Evolutionary conservation across 2,888 invertebrate genomes (phyloP).

Genomic region (Hecatera dysodea): DNA sequence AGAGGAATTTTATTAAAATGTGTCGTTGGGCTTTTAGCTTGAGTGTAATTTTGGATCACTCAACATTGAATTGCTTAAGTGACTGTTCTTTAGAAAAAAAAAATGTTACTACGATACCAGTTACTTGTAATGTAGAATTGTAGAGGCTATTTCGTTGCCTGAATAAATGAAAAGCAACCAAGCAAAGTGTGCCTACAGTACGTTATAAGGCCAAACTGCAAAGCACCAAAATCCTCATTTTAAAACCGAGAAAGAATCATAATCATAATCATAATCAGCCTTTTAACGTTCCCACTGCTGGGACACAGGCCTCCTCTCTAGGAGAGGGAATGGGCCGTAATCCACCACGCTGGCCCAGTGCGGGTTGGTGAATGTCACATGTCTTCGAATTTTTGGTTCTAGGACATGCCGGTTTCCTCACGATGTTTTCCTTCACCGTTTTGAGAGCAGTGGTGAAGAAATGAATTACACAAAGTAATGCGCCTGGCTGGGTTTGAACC

Average conservation of each 20-base stretch:
- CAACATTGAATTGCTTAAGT: background rate
- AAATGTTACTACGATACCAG: background rate
- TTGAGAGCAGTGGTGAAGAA: no score
- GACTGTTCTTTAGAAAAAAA: background rate
- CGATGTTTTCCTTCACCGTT: no score
- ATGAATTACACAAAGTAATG: no score
- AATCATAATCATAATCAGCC: no score
- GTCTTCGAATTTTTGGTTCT: no score
- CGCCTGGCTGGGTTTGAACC: no score
- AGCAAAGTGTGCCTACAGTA: background rate
- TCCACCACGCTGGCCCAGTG: no score
- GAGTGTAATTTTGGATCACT: background rate
- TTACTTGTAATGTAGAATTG: background rate
- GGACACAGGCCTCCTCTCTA: no score
- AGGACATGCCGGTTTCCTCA: no score
- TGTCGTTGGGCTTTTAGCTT: constrained; percentile 8
- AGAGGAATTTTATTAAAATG: constrained; percentile 49
- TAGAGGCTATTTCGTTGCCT: background rate
- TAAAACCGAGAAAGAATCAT: constrained; percentile 39
- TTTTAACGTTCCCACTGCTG: no score
- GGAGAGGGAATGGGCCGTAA: no score
- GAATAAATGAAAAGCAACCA: background rate
- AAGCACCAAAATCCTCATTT: constrained; percentile 26
- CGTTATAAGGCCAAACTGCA: background rate
- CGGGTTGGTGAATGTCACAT: no score